A percentile compares a stretch with the other conserved stretches of the same genome.
phyloP scores from a whole-genome alignment of 2,113 vertebrate species.

The Nannospalax galili region DNA sequence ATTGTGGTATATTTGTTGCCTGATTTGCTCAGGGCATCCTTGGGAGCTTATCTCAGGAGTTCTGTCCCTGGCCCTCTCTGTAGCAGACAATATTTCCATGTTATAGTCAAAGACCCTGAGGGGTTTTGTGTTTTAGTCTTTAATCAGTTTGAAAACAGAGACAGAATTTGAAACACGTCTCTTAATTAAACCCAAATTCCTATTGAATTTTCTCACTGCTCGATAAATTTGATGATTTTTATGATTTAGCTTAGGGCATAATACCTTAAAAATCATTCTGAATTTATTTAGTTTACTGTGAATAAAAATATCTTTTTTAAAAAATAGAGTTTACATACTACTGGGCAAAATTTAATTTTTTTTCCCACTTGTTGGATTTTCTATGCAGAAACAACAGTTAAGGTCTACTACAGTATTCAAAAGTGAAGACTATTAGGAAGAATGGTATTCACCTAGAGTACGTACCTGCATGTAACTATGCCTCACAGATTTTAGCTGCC shows the following conservation, averaged over 20 bases:
- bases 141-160: not conserved
- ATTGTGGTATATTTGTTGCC: not conserved
- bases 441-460: not conserved
- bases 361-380: not conserved
- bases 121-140: not conserved
- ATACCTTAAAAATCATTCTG: not conserved
- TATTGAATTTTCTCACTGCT: not conserved
- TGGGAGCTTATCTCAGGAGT: not conserved
- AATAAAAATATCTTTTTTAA: not conserved
- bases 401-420: not conserved
- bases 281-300: not conserved
- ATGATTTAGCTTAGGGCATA: not conserved
- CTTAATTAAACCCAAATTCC: not conserved
- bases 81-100: not conserved
- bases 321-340: no score
- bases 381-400: not conserved
- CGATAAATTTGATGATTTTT: not conserved
- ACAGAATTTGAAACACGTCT: not conserved
- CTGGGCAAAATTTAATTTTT: not conserved
- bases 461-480: slow-evolving; percentile 66
- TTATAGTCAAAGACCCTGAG: not conserved
- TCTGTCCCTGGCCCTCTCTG: not conserved
- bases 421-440: not conserved
- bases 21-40: not conserved
- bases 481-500: slow-evolving; percentile 24